Conservation (phyloP, 2,888 invertebrate genomes). For the Ashinkailepas kermadecensis region DNA sequence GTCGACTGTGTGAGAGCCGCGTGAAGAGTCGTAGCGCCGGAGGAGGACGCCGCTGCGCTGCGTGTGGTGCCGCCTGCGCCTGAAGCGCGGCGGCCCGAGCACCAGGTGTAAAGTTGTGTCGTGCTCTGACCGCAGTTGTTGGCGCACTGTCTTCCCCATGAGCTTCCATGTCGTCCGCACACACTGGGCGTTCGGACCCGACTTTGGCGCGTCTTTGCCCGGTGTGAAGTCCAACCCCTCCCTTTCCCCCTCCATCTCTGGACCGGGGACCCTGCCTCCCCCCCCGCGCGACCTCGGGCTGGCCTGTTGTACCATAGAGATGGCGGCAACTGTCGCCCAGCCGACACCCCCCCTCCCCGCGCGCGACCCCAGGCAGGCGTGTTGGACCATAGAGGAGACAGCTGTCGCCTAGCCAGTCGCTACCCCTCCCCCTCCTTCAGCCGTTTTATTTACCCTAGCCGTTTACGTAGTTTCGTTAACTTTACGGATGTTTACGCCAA, state of each 20-base stretch:
- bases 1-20: background rate
- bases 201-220: too few relatives aligned
- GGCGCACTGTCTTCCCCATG: slow-evolving; percentile 19
- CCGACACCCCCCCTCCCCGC: background rate
- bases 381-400: background rate
- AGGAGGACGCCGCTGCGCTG: too few relatives aligned
- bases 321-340: too few relatives aligned
- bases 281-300: too few relatives aligned
- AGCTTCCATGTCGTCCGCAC: background rate
- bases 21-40: background rate
- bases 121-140: background rate
- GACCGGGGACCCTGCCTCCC: too few relatives aligned
- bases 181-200: too few relatives aligned
- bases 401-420: background rate
- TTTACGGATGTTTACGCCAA: slow-evolving; percentile 16
- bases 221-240: too few relatives aligned
- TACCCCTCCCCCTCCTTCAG: background rate
- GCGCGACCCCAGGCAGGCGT: background rate
- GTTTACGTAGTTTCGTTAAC: slow-evolving; percentile 17
- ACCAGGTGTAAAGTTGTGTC: background rate
- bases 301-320: too few relatives aligned
- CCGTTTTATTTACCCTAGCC: background rate
- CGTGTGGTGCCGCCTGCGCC: too few relatives aligned
- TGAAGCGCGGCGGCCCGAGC: too few relatives aligned
- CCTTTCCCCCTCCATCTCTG: too few relatives aligned